Percentiles rank a stretch among this genome's conserved stretches.
phyloP scores from a whole-genome alignment of 1,140 invertebrate genomes.

The Triops longicaudatus region DNA sequence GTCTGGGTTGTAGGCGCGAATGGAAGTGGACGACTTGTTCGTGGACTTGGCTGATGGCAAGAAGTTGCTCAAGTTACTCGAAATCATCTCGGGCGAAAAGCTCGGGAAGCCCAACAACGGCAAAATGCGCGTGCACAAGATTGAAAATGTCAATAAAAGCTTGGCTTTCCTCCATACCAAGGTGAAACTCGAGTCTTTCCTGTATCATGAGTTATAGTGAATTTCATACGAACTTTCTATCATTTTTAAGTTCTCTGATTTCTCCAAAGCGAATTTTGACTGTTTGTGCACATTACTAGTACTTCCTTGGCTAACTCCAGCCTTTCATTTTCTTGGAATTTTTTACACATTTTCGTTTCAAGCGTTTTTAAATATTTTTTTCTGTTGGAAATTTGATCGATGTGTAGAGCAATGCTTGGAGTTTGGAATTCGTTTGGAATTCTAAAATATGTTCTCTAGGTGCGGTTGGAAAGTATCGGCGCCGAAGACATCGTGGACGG shows the following conservation, averaged over 20 bases:
- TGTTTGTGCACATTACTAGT: too few relatives aligned
- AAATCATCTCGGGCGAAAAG: constrained; percentile 98
- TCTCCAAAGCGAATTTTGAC: too few relatives aligned
- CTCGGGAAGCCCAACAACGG: constrained; percentile 94
- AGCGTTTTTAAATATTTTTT: too few relatives aligned
- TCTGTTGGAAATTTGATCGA: too few relatives aligned
- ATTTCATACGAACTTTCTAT: too few relatives aligned
- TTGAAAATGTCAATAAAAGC: constrained; percentile 98
- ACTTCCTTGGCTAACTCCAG: too few relatives aligned
- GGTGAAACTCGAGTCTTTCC: constrained; percentile 45
- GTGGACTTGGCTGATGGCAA: constrained; percentile 91
- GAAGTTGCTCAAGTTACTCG: constrained; percentile 89
- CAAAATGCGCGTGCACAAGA: constrained; percentile 95
- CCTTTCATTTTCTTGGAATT: too few relatives aligned
- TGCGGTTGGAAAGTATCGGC: constrained; percentile 93
- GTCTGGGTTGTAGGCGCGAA: constrained; percentile 46
- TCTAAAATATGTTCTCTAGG: too few relatives aligned
- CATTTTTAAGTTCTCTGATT: too few relatives aligned
- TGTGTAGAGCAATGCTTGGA: too few relatives aligned
- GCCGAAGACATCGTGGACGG: constrained; percentile 99
- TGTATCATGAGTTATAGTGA: background rate
- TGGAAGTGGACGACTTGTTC: constrained; percentile 97
- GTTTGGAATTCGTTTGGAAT: too few relatives aligned
- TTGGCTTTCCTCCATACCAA: constrained; percentile 95
- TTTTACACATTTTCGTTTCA: too few relatives aligned